Percentiles rank a stretch among this genome's conserved stretches.
Conservation (phyloP, 1,140 invertebrate species). For the Aphidius gifuensis region DNA sequence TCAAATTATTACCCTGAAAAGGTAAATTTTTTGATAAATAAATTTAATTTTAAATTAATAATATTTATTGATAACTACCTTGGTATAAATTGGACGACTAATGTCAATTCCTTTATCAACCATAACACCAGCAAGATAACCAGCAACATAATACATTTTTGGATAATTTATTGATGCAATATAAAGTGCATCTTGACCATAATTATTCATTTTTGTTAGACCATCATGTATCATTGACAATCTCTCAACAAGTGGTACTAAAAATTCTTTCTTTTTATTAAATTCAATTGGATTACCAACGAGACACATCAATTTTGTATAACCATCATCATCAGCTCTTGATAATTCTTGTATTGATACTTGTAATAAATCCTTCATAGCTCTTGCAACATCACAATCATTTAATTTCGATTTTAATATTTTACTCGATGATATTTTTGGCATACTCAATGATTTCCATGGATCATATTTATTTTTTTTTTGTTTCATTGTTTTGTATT, state of each 20-base stretch:
- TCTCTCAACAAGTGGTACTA: slow-evolving; percentile 41
- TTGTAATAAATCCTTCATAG: slow-evolving; percentile 40
- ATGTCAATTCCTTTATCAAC: slow-evolving; percentile 41
- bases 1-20: slow-evolving; percentile 40
- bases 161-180: slow-evolving; percentile 41
- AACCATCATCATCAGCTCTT: slow-evolving; percentile 35
- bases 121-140: slow-evolving; percentile 41
- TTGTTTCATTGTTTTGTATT: background rate
- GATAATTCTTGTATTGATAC: slow-evolving; percentile 28
- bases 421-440: slow-evolving; percentile 32
- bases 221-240: slow-evolving; percentile 31
- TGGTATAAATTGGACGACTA: slow-evolving; percentile 33
- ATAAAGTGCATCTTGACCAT: slow-evolving; percentile 42
- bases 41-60: background rate
- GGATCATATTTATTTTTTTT: slow-evolving; percentile 28
- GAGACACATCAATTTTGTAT: slow-evolving; percentile 44
- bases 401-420: slow-evolving; percentile 36
- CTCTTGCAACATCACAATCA: slow-evolving; percentile 35
- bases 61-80: slow-evolving; percentile 24
- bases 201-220: slow-evolving; percentile 34
- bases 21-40: background rate
- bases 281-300: slow-evolving; percentile 38
- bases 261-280: slow-evolving; percentile 34
- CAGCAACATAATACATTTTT: slow-evolving; percentile 37
- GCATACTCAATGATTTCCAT: slow-evolving; percentile 40